A percentile compares a stretch with the other conserved stretches of the same genome.
phyloP scores from a whole-genome alignment of 2,888 invertebrate species.

The Clusia tigrina region DNA sequence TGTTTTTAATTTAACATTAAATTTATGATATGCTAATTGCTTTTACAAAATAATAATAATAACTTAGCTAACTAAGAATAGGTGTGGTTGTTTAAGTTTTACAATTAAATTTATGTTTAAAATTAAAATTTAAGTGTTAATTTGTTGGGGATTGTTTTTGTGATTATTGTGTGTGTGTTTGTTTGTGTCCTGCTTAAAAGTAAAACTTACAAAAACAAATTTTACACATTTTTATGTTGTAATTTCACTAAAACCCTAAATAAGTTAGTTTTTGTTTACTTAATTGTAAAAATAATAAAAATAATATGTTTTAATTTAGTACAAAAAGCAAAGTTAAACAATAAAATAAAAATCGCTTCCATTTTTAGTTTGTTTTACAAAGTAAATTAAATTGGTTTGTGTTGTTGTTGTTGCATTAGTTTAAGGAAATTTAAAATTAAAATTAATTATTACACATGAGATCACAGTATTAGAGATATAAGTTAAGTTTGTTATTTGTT shows the following conservation, averaged over 20 bases:
- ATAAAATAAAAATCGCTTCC: neutral
- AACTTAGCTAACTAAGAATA: neutral
- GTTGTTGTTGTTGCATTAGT: constrained; percentile 10
- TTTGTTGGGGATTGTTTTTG: constrained; percentile 29
- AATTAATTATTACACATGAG: constrained; percentile 64
- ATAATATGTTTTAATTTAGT: constrained; percentile 19
- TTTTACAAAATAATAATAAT: too few species aligned
- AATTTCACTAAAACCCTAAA: neutral
- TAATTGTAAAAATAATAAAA: neutral
- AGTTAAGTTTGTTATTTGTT: constrained; percentile 47
- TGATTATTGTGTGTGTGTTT: neutral
- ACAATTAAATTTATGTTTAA: neutral
- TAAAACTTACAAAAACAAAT: neutral
- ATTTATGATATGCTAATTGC: neutral
- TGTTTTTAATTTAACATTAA: neutral
- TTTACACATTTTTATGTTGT: constrained; percentile 3
- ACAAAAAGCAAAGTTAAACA: constrained; percentile 21
- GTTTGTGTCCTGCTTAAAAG: neutral
- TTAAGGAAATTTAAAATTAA: constrained; percentile 49
- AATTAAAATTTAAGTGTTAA: constrained; percentile 36
- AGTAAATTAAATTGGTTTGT: constrained; percentile 8
- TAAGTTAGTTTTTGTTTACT: constrained; percentile 26
- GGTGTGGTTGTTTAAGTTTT: neutral
- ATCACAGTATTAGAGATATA: constrained; percentile 66
- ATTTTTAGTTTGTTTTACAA: constrained; percentile 5